phyloP scores from a whole-genome alignment of 2,888 invertebrate genomes.

The Tenthredo livida region DNA sequence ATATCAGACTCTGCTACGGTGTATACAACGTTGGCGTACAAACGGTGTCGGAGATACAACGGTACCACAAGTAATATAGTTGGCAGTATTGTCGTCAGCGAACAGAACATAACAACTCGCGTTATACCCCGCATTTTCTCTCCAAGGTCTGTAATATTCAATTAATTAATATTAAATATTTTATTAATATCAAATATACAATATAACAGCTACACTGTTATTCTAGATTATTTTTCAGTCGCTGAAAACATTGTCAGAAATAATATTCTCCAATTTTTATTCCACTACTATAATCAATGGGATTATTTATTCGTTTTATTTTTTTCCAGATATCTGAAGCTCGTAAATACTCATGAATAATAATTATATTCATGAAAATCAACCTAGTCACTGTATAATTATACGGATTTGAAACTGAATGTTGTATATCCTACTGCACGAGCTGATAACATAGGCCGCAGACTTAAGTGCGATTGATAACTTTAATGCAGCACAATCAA shows the following conservation, averaged over 20 bases:
- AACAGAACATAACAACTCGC: slow-evolving; percentile 88
- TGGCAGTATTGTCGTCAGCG: slow-evolving; percentile 88
- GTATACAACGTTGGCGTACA: slow-evolving; percentile 89
- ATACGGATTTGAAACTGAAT: background rate
- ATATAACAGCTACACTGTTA: background rate
- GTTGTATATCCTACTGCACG: background rate
- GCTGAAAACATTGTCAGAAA: background rate
- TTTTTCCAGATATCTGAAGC: background rate
- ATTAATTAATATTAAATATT: no score
- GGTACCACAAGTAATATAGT: slow-evolving; percentile 88
- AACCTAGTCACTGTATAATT: background rate
- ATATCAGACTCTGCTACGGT: slow-evolving; percentile 92
- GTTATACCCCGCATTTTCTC: slow-evolving; percentile 87
- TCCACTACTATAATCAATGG: background rate
- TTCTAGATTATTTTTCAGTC: background rate
- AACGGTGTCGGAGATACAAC: slow-evolving; percentile 87
- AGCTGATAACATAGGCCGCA: background rate
- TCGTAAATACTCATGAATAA: background rate
- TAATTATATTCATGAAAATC: background rate
- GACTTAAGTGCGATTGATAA: background rate
- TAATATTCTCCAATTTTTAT: background rate
- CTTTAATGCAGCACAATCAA: background rate
- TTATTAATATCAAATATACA: background rate
- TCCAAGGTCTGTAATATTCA: background rate
- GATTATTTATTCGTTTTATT: background rate